Percentiles rank a stretch among this genome's conserved stretches.
These are phyloP conservation scores for Steatocranus sp. DNA, from an alignment of 2,797 vertebrate genomes.

Conservation along the genomic window DNA sequence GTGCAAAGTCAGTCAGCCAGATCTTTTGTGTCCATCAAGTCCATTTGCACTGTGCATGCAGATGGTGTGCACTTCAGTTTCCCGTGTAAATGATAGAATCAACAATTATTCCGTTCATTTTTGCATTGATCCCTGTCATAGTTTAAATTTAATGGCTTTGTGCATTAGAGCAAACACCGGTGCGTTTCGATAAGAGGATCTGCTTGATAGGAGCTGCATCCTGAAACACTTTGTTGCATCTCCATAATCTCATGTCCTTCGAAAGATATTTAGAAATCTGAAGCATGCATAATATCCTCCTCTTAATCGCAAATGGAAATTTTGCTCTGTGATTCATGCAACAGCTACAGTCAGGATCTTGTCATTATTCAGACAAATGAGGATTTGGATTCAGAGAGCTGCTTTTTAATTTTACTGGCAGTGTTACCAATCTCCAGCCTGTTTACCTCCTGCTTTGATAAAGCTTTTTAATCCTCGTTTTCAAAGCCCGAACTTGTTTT, in stretches of 20 bases:
- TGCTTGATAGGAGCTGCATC: conserved; percentile 1
- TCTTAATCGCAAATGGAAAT: conserved; percentile 40
- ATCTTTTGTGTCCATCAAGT: background rate
- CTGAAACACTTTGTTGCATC: background rate
- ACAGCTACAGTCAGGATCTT: conserved; percentile 14
- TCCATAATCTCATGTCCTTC: conserved; percentile 32
- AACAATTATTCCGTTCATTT: background rate
- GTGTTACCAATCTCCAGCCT: conserved; percentile 27
- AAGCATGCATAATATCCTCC: conserved; percentile 3
- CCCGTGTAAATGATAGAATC: background rate
- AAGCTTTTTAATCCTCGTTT: conserved; percentile 58
- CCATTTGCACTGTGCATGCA: background rate
- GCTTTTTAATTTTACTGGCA: conserved; percentile 21
- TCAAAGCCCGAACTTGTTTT: conserved; percentile 39
- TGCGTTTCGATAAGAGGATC: background rate
- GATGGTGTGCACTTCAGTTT: background rate
- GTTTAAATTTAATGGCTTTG: background rate
- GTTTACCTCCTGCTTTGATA: conserved; percentile 51
- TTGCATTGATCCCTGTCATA: background rate
- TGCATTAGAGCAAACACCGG: background rate
- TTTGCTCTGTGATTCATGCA: conserved; percentile 33
- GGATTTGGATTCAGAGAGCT: conserved; percentile 44
- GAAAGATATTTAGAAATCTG: conserved; percentile 27
- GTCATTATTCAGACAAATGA: conserved; percentile 56
- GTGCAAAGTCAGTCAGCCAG: background rate